Evolutionary conservation across 2,113 vertebrate species (phyloP).

Genomic region (Rousettus leschenaultii): DNA sequence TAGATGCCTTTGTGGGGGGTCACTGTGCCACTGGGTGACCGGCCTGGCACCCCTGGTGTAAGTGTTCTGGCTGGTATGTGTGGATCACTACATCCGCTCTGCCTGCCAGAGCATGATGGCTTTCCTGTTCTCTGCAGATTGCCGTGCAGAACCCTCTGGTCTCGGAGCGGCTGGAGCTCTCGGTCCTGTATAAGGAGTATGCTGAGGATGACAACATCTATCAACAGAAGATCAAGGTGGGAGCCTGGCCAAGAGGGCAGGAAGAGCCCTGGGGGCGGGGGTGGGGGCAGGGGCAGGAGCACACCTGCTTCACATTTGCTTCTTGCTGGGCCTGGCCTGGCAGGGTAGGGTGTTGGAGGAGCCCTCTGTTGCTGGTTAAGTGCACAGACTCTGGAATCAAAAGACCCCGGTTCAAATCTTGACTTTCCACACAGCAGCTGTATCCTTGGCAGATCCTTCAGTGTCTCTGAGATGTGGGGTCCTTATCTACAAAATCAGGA

Average conservation of each 20-base stretch:
- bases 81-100: neutral
- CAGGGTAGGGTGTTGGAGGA: neutral
- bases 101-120: neutral
- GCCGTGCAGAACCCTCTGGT: slow-evolving; percentile 94
- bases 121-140: slow-evolving; percentile 81
- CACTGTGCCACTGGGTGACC: neutral
- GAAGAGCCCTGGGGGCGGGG: neutral
- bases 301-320: neutral
- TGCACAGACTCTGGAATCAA: neutral
- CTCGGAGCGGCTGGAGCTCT: slow-evolving; percentile 91
- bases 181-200: slow-evolving; percentile 91
- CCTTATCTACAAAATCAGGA: neutral
- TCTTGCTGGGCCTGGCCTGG: neutral
- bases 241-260: neutral
- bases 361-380: neutral
- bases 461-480: neutral
- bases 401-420: neutral
- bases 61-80: neutral
- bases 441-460: neutral
- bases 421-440: neutral
- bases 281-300: no score
- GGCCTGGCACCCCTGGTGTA: neutral
- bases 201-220: slow-evolving; percentile 92
- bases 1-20: neutral
- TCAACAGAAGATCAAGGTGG: slow-evolving; percentile 95